These are phyloP conservation scores for Cataglyphis livida DNA, from an alignment of 2,888 invertebrate genomes.

Conservation along the genomic window DNA sequence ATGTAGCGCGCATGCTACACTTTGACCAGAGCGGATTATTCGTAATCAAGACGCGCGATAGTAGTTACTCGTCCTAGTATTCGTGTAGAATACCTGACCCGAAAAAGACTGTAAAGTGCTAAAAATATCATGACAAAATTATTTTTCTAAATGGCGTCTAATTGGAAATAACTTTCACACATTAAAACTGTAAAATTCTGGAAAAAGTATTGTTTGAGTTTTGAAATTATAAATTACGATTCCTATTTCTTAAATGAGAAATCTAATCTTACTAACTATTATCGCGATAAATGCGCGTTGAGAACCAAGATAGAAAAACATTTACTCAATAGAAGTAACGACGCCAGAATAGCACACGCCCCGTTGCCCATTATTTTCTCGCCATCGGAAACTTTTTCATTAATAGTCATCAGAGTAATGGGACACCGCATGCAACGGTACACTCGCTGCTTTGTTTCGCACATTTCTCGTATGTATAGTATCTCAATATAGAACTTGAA, in stretches of 20 bases:
- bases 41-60: neutral
- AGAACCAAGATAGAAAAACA: neutral
- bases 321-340: neutral
- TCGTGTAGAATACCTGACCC: neutral
- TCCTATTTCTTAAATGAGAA: neutral
- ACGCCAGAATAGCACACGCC: neutral
- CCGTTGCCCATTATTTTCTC: neutral
- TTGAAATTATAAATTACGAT: neutral
- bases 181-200: neutral
- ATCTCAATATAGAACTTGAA: slow-evolving; percentile 9
- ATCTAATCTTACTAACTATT: neutral
- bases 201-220: neutral
- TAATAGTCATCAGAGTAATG: slow-evolving; percentile 41
- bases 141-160: neutral
- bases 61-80: neutral
- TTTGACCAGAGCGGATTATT: slow-evolving; percentile 7
- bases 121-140: neutral
- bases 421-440: neutral
- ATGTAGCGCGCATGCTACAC: neutral
- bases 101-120: neutral
- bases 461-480: slow-evolving; percentile 19
- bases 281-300: neutral
- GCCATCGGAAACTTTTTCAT: slow-evolving; percentile 9
- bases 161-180: neutral
- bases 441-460: slow-evolving; percentile 33